A percentile compares a stretch with the other conserved stretches of the same genome.
Conservation (phyloP, 2,113 vertebrate genomes). For the Megalops atlanticus region DNA sequence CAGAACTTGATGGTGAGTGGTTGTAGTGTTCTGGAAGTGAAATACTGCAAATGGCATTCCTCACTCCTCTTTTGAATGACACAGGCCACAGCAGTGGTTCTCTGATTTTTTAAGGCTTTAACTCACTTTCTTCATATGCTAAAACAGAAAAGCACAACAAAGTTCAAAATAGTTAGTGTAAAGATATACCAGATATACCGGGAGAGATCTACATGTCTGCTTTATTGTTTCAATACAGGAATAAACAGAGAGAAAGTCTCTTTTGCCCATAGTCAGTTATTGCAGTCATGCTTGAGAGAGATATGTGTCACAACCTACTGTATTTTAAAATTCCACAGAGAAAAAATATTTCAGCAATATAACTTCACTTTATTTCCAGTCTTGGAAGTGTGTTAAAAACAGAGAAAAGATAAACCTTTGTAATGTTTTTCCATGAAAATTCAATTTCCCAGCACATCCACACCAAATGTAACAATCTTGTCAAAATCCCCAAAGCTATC, state of each 20-base stretch:
- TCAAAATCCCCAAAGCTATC: conserved; percentile 20
- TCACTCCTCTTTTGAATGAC: neutral
- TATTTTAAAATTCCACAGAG: neutral
- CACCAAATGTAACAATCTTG: neutral
- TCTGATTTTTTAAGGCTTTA: neutral
- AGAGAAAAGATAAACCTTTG: neutral
- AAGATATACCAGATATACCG: too few species aligned
- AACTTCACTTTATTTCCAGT: neutral
- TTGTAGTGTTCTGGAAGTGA: neutral
- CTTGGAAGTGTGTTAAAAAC: neutral
- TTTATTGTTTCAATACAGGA: too few species aligned
- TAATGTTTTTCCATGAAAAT: neutral
- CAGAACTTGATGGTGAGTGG: too few species aligned
- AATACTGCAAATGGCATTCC: neutral
- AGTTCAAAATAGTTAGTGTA: too few species aligned
- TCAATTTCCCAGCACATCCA: conserved; percentile 21
- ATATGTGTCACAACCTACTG: neutral
- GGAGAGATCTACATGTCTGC: too few species aligned
- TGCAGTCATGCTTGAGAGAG: too few species aligned
- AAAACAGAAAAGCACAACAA: too few species aligned
- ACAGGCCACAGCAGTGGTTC: neutral
- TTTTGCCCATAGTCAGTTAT: too few species aligned
- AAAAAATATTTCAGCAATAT: neutral
- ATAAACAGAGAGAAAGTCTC: too few species aligned
- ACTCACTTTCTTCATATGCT: neutral